These are phyloP conservation scores for Porites australiensis DNA, from an alignment of 64 coral and sea anemone species.

Conservation along the genomic window DNA sequence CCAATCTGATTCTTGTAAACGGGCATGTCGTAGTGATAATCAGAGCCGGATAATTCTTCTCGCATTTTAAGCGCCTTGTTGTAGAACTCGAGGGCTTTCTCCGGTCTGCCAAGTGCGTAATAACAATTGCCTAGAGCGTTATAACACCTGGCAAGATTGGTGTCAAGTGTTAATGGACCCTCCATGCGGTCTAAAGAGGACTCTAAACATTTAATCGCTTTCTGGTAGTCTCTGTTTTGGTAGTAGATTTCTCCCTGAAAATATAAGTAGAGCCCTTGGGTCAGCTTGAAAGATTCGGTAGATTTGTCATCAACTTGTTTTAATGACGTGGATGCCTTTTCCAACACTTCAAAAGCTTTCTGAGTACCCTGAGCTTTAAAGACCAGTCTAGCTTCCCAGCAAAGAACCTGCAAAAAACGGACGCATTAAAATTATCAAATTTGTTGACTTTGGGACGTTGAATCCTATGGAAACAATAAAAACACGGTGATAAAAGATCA, in stretches of 20 bases:
- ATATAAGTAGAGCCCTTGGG: slow-evolving; percentile 13
- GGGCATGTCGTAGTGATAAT: slow-evolving; percentile 24
- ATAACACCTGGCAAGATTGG: slow-evolving; percentile 14
- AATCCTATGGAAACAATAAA: too few relatives aligned
- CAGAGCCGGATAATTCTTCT: neutral
- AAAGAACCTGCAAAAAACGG: neutral
- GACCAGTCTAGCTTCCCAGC: slow-evolving; percentile 4
- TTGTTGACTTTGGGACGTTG: too few relatives aligned
- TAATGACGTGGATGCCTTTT: neutral
- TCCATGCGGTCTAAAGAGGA: neutral
- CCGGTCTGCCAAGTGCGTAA: neutral
- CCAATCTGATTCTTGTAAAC: slow-evolving; percentile 36
- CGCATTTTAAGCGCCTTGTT: slow-evolving; percentile 23
- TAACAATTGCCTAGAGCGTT: slow-evolving; percentile 62
- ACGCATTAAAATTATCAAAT: too few relatives aligned
- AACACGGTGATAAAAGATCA: too few relatives aligned
- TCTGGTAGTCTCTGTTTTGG: neutral
- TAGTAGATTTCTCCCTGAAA: slow-evolving; percentile 19
- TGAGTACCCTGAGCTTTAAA: neutral
- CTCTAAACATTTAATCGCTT: neutral
- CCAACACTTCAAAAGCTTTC: slow-evolving; percentile 22
- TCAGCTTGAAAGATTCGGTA: neutral
- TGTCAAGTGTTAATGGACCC: neutral
- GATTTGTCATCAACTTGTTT: slow-evolving; percentile 2
- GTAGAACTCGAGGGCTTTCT: slow-evolving; percentile 14